phyloP scores from a whole-genome alignment of 2,797 vertebrate genomes.

The Enteromius paludinosus region DNA sequence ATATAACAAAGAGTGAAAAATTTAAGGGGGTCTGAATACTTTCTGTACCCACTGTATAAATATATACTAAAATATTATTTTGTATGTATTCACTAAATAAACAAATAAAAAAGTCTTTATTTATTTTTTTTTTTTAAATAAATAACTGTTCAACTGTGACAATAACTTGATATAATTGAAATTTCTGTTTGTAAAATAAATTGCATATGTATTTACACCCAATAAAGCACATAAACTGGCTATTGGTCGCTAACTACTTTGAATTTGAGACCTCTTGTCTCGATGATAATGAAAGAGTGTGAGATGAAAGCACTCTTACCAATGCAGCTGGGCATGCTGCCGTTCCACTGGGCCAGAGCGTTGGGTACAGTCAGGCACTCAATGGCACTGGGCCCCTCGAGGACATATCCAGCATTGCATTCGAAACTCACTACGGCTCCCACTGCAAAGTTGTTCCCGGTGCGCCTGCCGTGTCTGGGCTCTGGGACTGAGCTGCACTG shows the following conservation, averaged over 20 bases:
- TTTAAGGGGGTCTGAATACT: no score
- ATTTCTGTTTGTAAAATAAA: not conserved
- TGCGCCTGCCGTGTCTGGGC: slow-evolving; percentile 83
- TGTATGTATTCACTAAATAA: no score
- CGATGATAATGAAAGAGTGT: not conserved
- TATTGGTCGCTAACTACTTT: not conserved
- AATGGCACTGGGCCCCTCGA: slow-evolving; percentile 81
- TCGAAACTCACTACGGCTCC: slow-evolving; percentile 84
- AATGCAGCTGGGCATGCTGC: slow-evolving; percentile 83
- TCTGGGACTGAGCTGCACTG: slow-evolving; percentile 91
- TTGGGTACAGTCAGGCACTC: slow-evolving; percentile 86
- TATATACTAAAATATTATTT: no score
- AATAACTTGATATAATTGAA: not conserved
- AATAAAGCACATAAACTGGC: not conserved
- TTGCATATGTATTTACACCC: not conserved
- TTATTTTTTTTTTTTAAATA: no score
- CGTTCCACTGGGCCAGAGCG: slow-evolving; percentile 87
- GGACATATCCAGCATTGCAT: slow-evolving; percentile 82
- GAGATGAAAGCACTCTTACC: slow-evolving; percentile 68
- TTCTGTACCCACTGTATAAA: no score
- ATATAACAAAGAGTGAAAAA: no score
- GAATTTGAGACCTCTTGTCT: not conserved
- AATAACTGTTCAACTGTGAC: not conserved
- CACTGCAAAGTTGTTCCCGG: slow-evolving; percentile 85
- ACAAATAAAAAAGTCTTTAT: no score